Evolutionary conservation across 2,888 invertebrate genomes (phyloP).

Genomic region (Chloromyia formosa): DNA sequence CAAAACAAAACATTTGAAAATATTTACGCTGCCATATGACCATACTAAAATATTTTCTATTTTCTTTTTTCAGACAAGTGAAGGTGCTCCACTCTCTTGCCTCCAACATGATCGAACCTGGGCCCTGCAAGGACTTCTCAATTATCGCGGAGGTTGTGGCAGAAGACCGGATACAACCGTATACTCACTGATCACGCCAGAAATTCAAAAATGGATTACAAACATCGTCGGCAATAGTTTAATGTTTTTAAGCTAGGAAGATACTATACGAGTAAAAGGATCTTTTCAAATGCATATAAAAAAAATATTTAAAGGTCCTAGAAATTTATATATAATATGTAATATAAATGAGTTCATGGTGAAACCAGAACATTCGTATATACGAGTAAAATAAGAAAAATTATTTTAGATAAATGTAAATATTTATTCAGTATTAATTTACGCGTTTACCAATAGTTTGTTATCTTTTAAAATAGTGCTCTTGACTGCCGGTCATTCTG

Average conservation of each 20-base stretch:
- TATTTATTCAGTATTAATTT: constrained; percentile 43
- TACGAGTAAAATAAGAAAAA: background rate
- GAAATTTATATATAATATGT: background rate
- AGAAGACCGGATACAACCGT: constrained; percentile 68
- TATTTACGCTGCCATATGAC: no score
- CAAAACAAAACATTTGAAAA: no score
- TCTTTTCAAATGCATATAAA: background rate
- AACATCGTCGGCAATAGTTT: constrained; percentile 51
- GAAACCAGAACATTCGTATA: background rate
- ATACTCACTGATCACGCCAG: constrained; percentile 64
- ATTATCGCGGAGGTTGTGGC: constrained; percentile 70
- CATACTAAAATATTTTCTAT: no score
- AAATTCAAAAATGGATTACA: constrained; percentile 51
- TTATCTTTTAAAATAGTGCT: background rate
- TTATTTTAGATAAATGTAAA: constrained; percentile 32
- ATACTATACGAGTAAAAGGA: background rate
- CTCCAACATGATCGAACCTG: constrained; percentile 66
- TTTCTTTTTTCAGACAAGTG: constrained; percentile 67
- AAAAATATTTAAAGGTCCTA: background rate
- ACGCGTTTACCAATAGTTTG: constrained; percentile 38
- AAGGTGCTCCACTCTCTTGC: constrained; percentile 74
- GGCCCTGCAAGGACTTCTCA: constrained; percentile 71
- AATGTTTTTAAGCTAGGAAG: constrained; percentile 46
- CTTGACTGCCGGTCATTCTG: no score
- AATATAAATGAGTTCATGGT: background rate